Conservation (phyloP, 2,113 vertebrate species). For the Gracilinanus agilis region DNA sequence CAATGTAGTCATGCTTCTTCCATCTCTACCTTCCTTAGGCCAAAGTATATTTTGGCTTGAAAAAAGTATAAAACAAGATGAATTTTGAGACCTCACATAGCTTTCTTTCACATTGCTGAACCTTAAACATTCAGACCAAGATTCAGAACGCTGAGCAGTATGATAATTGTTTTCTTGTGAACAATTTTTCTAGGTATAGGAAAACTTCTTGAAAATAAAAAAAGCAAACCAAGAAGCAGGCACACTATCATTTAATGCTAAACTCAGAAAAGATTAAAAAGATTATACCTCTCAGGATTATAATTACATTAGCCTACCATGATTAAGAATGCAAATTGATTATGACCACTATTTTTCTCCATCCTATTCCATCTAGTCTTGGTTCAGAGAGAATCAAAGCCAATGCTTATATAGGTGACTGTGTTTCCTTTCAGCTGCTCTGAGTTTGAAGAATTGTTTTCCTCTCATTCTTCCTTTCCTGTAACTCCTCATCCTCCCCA, state of each 20-base stretch:
- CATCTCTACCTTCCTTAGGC: background rate
- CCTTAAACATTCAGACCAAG: slow-evolving; percentile 47
- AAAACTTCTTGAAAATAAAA: slow-evolving; percentile 50
- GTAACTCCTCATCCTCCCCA: too few species aligned
- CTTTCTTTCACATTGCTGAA: slow-evolving; percentile 41
- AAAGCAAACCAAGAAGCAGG: too few species aligned
- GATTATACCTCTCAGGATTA: background rate
- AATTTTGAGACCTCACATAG: background rate
- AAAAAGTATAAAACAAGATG: background rate
- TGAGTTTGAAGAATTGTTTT: background rate
- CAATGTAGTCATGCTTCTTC: background rate
- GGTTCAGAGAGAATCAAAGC: background rate
- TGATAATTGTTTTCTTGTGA: slow-evolving; percentile 63
- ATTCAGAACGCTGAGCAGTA: slow-evolving; percentile 30
- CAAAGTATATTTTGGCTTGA: background rate
- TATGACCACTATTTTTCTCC: background rate
- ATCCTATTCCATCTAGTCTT: background rate
- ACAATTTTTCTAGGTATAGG: slow-evolving; percentile 39
- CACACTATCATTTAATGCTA: slow-evolving; percentile 37
- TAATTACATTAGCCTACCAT: background rate
- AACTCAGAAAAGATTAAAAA: slow-evolving; percentile 15
- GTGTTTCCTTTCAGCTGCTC: background rate
- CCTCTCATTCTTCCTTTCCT: too few species aligned
- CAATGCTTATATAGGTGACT: background rate
- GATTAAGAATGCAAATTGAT: background rate